Base-by-base conservation (phyloP, 2,797 vertebrate species). In the Siniperca scherzeri region DNA sequence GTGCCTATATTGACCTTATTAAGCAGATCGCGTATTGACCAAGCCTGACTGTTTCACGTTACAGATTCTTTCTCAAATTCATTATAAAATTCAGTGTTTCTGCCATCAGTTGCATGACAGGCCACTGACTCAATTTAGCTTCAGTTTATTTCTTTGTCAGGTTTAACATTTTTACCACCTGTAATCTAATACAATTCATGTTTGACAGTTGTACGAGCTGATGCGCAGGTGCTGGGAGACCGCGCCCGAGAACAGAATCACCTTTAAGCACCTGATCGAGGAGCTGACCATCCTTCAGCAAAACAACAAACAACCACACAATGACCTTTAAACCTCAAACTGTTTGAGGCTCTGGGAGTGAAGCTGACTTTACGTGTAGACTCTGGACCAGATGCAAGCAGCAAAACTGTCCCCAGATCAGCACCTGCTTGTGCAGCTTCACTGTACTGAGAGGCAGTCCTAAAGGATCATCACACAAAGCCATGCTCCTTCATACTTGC, bases 211-310 rank as follows among this genome's bases (percentile, higher is more conserved):
- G 84, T 98, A 98, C 77, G 94, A 96, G n/a, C 96, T 98, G 91
- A 99, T 99, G 98, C 94, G 92, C 84, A 97, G 88, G 81, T 99
- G 98, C 90, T 99, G 98, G 98, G 97, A 98, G 81, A 94, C 95
- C 13, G 87, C 89, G 7, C 98, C 97, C 0, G 95, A 96, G 0
- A 94, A 88, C 50, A 95, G 98, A 75, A 99, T 98, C 66, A 95
- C 94, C 70, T 99, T 99, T 83, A 96, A 96, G 87, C 89, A 87
- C 53, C 96, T 99, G 75, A 98, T 99, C 60, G 93, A 96, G 77
- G 96, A 96, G 55, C 97, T 99, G 94, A 96, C 95, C 94, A 90
- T 87, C 33, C 94, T 96, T 85, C 91, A 87, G 93, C 78, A 88
- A 17, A 36, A 36, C 80, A 84, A 62, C 33, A 70, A 27, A 42